Conservation (phyloP, 2,797 vertebrate genomes). For the Pachyuromys duprasi region DNA sequence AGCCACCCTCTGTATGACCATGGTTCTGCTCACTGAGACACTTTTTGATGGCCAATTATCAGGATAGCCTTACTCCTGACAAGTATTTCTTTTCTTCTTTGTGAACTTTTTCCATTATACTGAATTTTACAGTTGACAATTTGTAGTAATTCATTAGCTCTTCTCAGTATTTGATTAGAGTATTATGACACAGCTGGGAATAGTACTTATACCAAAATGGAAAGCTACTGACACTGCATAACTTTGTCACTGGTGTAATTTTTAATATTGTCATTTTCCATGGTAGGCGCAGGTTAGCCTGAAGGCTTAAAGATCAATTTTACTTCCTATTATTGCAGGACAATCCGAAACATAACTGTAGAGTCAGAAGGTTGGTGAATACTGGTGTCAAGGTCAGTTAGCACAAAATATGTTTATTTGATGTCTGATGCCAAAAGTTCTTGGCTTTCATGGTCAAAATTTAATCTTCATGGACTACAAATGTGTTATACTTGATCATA, state of each 20-base stretch:
- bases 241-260: constrained; percentile 46
- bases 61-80: neutral
- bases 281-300: neutral
- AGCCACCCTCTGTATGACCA: neutral
- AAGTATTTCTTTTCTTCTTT: constrained; percentile 28
- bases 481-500: neutral
- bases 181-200: constrained; percentile 36
- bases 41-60: constrained; percentile 55
- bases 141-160: constrained; percentile 43
- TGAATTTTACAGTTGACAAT: constrained; percentile 74
- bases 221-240: constrained; percentile 22
- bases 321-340: neutral
- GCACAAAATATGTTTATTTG: neutral
- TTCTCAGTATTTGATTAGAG: constrained; percentile 40
- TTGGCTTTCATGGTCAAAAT: neutral
- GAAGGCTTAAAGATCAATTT: neutral
- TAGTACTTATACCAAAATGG: neutral
- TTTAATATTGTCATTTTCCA: constrained; percentile 48
- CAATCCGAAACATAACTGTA: neutral
- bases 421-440: constrained; percentile 26
- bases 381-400: neutral
- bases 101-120: constrained; percentile 52
- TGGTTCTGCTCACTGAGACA: neutral
- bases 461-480: neutral
- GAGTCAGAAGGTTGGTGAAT: neutral